Percentiles rank a stretch among this genome's conserved stretches.
These are phyloP conservation scores for Cnemophilus loriae DNA, from an alignment of 2,113 vertebrate genomes.

Conservation along the genomic window DNA sequence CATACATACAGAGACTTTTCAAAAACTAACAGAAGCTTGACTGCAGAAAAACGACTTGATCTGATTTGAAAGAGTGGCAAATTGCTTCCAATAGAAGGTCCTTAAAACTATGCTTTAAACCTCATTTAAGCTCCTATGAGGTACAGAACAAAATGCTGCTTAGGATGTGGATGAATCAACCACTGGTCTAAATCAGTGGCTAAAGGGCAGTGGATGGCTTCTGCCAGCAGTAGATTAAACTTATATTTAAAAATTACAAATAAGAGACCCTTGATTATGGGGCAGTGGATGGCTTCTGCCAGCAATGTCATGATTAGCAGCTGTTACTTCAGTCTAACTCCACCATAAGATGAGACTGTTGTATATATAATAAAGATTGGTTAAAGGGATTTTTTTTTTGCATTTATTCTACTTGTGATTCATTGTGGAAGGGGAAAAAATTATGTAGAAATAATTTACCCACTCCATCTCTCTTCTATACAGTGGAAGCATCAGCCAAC, in stretches of 20 bases:
- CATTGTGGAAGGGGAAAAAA: neutral
- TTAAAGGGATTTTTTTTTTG: neutral
- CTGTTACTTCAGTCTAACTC: neutral
- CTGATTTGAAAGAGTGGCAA: neutral
- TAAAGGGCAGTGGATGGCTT: neutral
- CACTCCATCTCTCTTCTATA: neutral
- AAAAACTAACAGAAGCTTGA: neutral
- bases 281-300: neutral
- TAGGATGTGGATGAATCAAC: neutral
- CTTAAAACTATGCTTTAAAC: neutral
- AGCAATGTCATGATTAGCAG: neutral
- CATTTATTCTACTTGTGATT: neutral
- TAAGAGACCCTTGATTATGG: neutral
- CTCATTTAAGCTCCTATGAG: neutral
- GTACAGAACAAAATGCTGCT: neutral
- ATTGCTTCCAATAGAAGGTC: neutral
- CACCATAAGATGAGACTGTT: neutral
- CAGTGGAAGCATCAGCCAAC: neutral
- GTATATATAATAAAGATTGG: rapidly evolving
- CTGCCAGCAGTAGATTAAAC: neutral
- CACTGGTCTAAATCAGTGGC: neutral
- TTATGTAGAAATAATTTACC: neutral
- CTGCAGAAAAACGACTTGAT: neutral
- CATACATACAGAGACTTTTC: neutral
- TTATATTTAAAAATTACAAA: neutral